A percentile compares a stretch with the other conserved stretches of the same genome.
These are phyloP conservation scores for Phycodurus eques DNA, from an alignment of 2,113 vertebrate species.

Conservation along the genomic window DNA sequence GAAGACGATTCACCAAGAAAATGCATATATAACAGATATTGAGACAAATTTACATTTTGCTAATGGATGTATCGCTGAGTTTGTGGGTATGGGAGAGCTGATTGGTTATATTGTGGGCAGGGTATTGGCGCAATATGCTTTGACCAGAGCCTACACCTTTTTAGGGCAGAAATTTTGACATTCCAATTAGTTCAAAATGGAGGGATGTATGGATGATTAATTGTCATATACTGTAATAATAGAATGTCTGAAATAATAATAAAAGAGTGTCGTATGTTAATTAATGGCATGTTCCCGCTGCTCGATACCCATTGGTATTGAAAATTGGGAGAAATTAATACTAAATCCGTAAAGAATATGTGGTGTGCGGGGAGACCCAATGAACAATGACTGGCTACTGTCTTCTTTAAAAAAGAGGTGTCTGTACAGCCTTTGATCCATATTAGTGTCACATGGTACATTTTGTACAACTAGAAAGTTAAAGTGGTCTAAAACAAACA, in stretches of 20 bases:
- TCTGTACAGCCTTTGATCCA: conserved; percentile 17
- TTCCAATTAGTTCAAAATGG: no score
- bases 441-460: neutral
- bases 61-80: neutral
- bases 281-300: neutral
- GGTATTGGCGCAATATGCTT: no score
- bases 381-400: conserved; percentile 24
- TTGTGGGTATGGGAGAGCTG: no score
- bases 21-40: neutral
- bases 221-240: no score
- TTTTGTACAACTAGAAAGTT: neutral
- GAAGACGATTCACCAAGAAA: neutral
- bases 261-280: no score
- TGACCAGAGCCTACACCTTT: no score
- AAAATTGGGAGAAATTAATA: conserved; percentile 52
- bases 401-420: conserved; percentile 18
- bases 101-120: no score
- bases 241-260: no score
- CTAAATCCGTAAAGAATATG: conserved; percentile 41
- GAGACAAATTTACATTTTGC: neutral
- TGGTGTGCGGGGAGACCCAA: conserved; percentile 17
- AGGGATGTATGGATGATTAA: no score
- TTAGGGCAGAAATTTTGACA: no score
- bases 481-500: neutral
- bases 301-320: conserved; percentile 39